Base-by-base conservation (phyloP, 2,797 vertebrate species). In the Halcyon chelicuti region DNA sequence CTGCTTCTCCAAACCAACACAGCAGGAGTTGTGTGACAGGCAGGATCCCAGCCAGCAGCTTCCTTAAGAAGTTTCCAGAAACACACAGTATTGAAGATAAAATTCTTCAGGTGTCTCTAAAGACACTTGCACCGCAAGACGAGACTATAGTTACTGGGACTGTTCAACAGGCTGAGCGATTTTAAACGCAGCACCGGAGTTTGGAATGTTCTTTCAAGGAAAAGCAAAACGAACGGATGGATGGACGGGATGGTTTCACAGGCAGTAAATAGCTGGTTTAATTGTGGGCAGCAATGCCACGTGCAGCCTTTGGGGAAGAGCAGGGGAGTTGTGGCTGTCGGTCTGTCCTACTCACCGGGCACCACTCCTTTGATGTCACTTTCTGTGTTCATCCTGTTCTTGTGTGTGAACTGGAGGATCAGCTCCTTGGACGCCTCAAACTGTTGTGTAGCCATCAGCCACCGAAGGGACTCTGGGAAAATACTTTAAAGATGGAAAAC, bases 361-460 rank as follows among this genome's bases (percentile, higher is more conserved):
- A 99, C 96, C 86, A 99, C 98, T 29, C 98, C 99, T 46, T 98
- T 99, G 81, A 99, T 98, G 94, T 99, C 99, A 0, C 94, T 98
- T 85, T 98, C 98, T 1, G 98, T 95, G 94, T 93, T 99, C 83
- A 99, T 98, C 94, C 97, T 97, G 98, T 99, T 99, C 97, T 98
- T 99, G 95, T 97, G 98, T 5, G 98, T 98, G 57, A 99, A 98
- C 85, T 96, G 98, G 92, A 99, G 98, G 98, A 99, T 99, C 97
- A 99, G 98, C 73, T 98, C 98, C 98, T 99, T 99, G 58, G 99
- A 98, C 37, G 98, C 96, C 79, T 98, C 98, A 96, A 99, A 99
- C 97, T 99, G 99, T 90, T 99, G 99, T 40, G 99, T 99, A 94
- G 99, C 99, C 98, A 99, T 98, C 95, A 99, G 97, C 99, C 99